A percentile compares a stretch with the other conserved stretches of the same genome.
These are phyloP conservation scores for Tretioscincus oriximinensis DNA, from an alignment of 2,113 vertebrate species.

Conservation along the genomic window DNA sequence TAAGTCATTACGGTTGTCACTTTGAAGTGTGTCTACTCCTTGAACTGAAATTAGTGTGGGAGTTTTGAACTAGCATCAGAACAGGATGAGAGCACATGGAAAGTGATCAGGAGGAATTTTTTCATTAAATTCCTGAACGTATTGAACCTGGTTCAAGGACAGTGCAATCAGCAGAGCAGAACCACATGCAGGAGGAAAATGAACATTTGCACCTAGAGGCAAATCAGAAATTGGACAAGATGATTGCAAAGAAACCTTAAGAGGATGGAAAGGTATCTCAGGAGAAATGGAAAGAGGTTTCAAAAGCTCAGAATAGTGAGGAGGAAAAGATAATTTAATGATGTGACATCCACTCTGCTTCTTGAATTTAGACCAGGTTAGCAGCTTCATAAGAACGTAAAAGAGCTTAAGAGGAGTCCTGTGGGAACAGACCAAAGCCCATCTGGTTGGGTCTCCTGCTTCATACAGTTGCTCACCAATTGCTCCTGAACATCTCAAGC, in stretches of 20 bases:
- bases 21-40: background rate
- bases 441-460: too few relatives aligned
- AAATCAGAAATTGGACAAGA: background rate
- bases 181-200: background rate
- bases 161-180: background rate
- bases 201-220: background rate
- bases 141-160: constrained; percentile 8
- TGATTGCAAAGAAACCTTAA: background rate
- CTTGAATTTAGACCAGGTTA: background rate
- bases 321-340: background rate
- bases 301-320: background rate
- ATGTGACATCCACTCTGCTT: background rate
- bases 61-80: background rate
- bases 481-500: too few relatives aligned
- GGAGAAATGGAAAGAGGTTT: background rate
- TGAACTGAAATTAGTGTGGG: background rate
- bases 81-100: background rate
- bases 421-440: too few relatives aligned
- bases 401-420: too few relatives aligned
- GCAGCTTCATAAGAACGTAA: too few relatives aligned
- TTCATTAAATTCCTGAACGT: constrained; percentile 9
- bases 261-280: background rate
- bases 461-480: too few relatives aligned
- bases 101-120: constrained; percentile 7
- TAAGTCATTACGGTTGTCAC: background rate